Evolutionary conservation across 2,797 vertebrate species (phyloP), one percentile per base, ranked within the genome.

Genomic region (Yasuhikotakia modesta): DNA sequence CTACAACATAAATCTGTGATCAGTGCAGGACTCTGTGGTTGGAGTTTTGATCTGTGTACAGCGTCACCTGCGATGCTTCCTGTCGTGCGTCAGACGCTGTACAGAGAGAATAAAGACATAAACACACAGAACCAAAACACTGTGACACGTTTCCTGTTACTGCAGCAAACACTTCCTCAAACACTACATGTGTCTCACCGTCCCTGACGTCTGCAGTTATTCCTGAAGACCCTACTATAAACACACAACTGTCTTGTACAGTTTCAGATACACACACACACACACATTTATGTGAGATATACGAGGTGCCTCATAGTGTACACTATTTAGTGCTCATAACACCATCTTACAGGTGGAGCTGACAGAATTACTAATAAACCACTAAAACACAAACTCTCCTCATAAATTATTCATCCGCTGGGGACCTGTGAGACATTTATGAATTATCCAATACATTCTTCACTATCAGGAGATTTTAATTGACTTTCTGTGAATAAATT

Each of bases 391-490:
- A 52, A 86, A 84, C 68, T 68, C 83, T 82, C 82, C 71, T 76
- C 55, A 87, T 93, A 86, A 91, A 94, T 93, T 84, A 93, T 93
- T 88, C 81, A 94, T 87, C 45, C 64, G 21, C 79, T 0, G 17
- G 84, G 86, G 11, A 78, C 87, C 91, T 91, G 92, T 92, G 88
- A 93, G 92, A 91, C 83, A 93, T 93, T 89, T 76, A 92, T 90
- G 88, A 87, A 88, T 91, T 89, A 93, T 90, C 88, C 84, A 85
- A 30, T n/a, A 72, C 88, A 93, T 94, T 90, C 91, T 89, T 94
- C 93, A 94, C 93, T 92, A 92, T 93, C 90, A 88, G 85, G 86
- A 91, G 90, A 92, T 89, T 91, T 92, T 91, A 91, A 93, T 92
- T 92, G 88, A 91, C 89, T 91, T 87, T 87, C 81, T 71, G 85